Percentiles rank a stretch among this genome's conserved stretches.
These are phyloP conservation scores for Ommatoiulus sabulosus DNA, from an alignment of 2,888 invertebrate genomes.

Conservation along the genomic window DNA sequence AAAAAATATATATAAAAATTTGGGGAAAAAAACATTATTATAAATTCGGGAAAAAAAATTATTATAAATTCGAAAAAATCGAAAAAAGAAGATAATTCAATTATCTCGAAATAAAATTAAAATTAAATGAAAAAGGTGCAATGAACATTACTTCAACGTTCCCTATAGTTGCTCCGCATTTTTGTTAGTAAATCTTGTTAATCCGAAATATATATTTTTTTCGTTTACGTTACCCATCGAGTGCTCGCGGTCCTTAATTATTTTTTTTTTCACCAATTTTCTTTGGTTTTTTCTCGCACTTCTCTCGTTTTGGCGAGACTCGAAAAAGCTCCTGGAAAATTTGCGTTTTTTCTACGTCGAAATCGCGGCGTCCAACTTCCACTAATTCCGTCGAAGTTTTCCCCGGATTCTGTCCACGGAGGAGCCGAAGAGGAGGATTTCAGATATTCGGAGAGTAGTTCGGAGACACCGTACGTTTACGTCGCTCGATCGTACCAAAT, in stretches of 20 bases:
- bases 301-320: too few relatives aligned
- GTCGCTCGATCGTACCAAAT: neutral
- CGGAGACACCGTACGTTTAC: constrained; percentile 3
- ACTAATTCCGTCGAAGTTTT: neutral
- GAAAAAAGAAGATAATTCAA: neutral
- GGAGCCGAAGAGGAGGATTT: neutral
- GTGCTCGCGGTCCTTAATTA: neutral
- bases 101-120: neutral
- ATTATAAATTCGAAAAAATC: neutral
- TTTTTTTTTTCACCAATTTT: neutral
- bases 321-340: too few relatives aligned
- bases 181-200: neutral
- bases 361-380: neutral
- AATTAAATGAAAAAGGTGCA: neutral
- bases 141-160: neutral
- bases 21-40: neutral
- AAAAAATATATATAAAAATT: neutral
- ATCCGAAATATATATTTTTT: neutral
- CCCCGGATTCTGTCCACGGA: neutral
- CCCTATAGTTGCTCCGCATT: neutral
- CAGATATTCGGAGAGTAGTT: neutral
- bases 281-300: neutral
- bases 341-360: too few relatives aligned
- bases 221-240: neutral
- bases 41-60: neutral